A percentile compares a stretch with the other conserved stretches of the same genome.
These are phyloP conservation scores for Trichopoda pennipes DNA, from an alignment of 2,888 invertebrate species.

Conservation along the genomic window DNA sequence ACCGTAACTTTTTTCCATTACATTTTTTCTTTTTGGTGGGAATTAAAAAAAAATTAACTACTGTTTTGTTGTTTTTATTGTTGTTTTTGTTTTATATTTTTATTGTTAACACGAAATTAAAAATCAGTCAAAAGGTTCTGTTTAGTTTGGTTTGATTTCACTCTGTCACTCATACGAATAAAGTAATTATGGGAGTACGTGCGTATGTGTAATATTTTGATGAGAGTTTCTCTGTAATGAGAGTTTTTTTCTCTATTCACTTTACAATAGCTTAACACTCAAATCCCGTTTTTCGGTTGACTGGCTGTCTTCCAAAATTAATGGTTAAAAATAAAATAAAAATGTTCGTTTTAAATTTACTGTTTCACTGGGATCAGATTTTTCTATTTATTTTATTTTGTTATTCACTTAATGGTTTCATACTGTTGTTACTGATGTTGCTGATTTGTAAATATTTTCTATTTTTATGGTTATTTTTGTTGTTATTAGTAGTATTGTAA, in stretches of 20 bases:
- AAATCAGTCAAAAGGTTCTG: conserved; percentile 1
- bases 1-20: conserved; percentile 81
- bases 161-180: neutral
- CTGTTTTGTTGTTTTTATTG: neutral
- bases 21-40: conserved; percentile 75
- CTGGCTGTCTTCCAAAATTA: conserved; percentile 17
- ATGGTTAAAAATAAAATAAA: neutral
- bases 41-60: conserved; percentile 20
- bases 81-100: conserved; percentile 43
- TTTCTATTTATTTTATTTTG: conserved; percentile 7
- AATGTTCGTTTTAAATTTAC: conserved; percentile 57
- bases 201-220: conserved; percentile 25
- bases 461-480: conserved; percentile 13
- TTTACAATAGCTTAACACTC: conserved; percentile 18
- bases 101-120: conserved; percentile 5
- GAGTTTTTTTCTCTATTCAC: too few species aligned
- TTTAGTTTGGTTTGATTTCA: conserved; percentile 33
- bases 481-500: neutral
- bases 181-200: neutral
- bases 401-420: conserved; percentile 26
- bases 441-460: conserved; percentile 26
- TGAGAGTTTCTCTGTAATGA: conserved; percentile 35
- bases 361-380: conserved; percentile 66
- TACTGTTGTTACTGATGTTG: conserved; percentile 57
- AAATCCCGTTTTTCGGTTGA: conserved; percentile 18